Percentiles rank a stretch among this genome's conserved stretches.
These are phyloP conservation scores for Odontophorus gujanensis DNA, from an alignment of 2,113 vertebrate genomes.

Conservation along the genomic window DNA sequence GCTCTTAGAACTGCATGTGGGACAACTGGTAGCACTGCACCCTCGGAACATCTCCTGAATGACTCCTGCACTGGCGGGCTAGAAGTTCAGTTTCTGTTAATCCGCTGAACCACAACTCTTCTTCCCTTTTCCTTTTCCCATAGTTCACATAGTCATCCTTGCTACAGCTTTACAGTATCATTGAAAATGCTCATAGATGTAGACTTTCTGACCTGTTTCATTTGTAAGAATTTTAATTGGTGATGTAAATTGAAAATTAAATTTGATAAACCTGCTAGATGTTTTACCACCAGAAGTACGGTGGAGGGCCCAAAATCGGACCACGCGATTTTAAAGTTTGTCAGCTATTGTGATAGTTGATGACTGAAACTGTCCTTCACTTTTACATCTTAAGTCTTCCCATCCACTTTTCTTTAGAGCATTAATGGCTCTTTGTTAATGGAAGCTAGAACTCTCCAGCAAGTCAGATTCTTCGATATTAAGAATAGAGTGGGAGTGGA, in stretches of 20 bases:
- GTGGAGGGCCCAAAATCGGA: background rate
- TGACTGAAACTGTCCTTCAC: slow-evolving; percentile 31
- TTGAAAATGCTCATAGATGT: background rate
- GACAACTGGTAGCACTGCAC: background rate
- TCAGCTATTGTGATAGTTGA: background rate
- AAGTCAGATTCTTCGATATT: slow-evolving; percentile 53
- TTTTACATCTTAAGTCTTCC: slow-evolving; percentile 1
- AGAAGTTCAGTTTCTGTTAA: slow-evolving; percentile 22
- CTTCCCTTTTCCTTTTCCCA: slow-evolving; percentile 62
- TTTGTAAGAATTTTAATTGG: background rate
- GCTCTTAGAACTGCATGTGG: slow-evolving; percentile 28
- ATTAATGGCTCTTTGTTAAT: background rate
- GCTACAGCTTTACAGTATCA: background rate
- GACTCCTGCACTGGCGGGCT: background rate
- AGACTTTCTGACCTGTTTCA: background rate
- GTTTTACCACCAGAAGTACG: background rate
- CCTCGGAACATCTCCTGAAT: background rate
- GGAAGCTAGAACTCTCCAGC: slow-evolving; percentile 31
- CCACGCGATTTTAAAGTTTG: slow-evolving; percentile 4
- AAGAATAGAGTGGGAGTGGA: slow-evolving; percentile 59
- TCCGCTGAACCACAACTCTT: slow-evolving; percentile 32
- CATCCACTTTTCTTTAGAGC: slow-evolving; percentile 12
- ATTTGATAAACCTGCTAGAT: background rate
- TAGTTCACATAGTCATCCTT: background rate
- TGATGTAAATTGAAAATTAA: background rate